phyloP scores from a whole-genome alignment of 2,797 vertebrate species.

The Loriculus beryllinus region DNA sequence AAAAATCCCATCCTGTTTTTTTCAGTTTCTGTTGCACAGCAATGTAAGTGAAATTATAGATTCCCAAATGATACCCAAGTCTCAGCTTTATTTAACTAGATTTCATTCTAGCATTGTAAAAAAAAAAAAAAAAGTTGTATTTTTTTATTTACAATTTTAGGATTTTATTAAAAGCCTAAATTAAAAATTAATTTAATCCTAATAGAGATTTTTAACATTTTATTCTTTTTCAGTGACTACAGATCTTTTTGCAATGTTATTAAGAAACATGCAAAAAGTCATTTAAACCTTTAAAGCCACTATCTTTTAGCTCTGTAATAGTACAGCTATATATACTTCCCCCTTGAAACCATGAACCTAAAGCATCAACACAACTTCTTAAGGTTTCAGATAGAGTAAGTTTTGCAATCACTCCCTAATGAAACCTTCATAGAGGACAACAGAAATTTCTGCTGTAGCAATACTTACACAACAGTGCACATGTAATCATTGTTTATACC shows the following conservation, averaged over 20 bases:
- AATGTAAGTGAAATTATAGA: neutral
- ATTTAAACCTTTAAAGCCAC: neutral
- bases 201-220: neutral
- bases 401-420: neutral
- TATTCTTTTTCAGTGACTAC: neutral
- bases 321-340: neutral
- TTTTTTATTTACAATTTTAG: neutral
- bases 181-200: neutral
- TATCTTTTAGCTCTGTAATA: neutral
- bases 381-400: neutral
- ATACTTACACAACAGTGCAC: neutral
- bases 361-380: neutral
- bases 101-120: neutral
- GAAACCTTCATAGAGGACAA: neutral
- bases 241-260: neutral
- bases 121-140: too few relatives aligned
- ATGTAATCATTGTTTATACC: neutral
- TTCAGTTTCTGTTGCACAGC: neutral
- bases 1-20: neutral
- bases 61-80: neutral
- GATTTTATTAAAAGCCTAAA: neutral
- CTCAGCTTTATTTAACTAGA: neutral
- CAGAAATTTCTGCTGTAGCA: neutral
- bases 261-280: neutral
- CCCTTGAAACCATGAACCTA: neutral